Percentiles rank a stretch among this genome's conserved stretches.
These are phyloP conservation scores for Oscheius sp. DNA, from an alignment of 2,888 invertebrate genomes.

Conservation along the genomic window DNA sequence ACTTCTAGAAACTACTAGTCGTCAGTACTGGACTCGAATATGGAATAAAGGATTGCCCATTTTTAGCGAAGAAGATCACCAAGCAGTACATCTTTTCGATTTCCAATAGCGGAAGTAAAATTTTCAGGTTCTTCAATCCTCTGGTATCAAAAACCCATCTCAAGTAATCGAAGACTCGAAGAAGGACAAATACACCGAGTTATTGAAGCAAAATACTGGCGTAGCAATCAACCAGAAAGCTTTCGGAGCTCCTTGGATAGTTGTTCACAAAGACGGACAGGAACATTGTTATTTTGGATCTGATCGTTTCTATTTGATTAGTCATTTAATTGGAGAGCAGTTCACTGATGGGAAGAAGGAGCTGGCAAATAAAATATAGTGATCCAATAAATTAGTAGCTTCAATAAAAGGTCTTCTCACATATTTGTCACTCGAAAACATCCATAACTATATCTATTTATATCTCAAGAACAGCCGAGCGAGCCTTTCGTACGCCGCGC, in stretches of 20 bases:
- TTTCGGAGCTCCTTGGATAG: constrained; percentile 61
- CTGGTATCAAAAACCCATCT: constrained; percentile 36
- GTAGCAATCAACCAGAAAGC: constrained; percentile 29
- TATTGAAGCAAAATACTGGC: constrained; percentile 1
- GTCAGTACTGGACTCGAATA: constrained; percentile 49
- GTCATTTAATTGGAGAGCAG: constrained; percentile 42
- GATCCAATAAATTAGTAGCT: too few species aligned
- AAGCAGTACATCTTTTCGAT: not conserved
- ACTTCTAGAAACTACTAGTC: constrained; percentile 32
- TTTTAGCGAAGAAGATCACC: constrained; percentile 43
- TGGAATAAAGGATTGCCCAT: constrained; percentile 52
- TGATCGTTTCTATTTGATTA: constrained; percentile 59
- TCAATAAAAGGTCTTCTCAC: too few species aligned
- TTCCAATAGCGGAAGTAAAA: not conserved
- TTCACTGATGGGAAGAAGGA: constrained; percentile 31
- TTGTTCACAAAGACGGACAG: constrained; percentile 40
- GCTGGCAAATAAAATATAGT: not conserved
- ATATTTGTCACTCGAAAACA: too few species aligned
- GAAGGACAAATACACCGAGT: not conserved
- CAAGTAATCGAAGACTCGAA: not conserved
- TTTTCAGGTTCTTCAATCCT: constrained; percentile 32
- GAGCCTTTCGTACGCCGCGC: too few species aligned
- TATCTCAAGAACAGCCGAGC: too few species aligned
- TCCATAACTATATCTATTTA: too few species aligned
- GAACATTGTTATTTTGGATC: constrained; percentile 55